Percentiles rank a stretch among this genome's conserved stretches.
Evolutionary conservation across 2,113 vertebrate species (phyloP).

Genomic region (Machaerirhynchus nigripectus): DNA sequence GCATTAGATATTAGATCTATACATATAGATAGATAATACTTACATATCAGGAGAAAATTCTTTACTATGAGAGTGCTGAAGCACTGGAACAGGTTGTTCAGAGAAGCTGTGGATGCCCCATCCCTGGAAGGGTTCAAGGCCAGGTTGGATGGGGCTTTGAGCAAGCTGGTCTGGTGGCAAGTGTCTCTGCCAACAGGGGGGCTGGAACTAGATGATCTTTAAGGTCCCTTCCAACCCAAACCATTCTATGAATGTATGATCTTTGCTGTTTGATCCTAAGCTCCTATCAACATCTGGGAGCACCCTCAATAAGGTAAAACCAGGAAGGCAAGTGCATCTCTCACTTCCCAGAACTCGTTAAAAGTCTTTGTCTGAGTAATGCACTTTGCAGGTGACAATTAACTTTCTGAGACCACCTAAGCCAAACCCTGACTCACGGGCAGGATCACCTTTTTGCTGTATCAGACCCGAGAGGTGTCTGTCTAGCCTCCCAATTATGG

Average conservation of each 20-base stretch:
- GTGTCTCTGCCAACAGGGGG: rapidly evolving
- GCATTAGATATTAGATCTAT: neutral
- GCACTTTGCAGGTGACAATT: neutral
- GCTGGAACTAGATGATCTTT: neutral
- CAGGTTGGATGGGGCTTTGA: neutral
- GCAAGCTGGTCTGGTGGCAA: neutral
- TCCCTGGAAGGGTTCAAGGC: neutral
- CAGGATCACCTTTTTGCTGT: neutral
- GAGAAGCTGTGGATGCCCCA: neutral
- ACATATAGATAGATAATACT: neutral
- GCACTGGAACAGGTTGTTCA: neutral
- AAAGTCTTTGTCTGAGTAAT: neutral
- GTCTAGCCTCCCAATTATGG: neutral
- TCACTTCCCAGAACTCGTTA: neutral
- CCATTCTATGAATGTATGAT: neutral
- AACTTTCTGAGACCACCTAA: neutral
- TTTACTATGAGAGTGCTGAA: neutral
- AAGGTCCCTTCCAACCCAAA: neutral
- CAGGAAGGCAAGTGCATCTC: neutral
- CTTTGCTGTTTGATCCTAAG: neutral
- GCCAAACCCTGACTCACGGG: neutral
- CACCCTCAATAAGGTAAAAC: neutral
- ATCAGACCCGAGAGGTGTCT: neutral
- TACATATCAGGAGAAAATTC: neutral
- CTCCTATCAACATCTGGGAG: neutral